Base-by-base conservation (phyloP, 2,888 invertebrate species). In the Cheilosia vernalis region DNA sequence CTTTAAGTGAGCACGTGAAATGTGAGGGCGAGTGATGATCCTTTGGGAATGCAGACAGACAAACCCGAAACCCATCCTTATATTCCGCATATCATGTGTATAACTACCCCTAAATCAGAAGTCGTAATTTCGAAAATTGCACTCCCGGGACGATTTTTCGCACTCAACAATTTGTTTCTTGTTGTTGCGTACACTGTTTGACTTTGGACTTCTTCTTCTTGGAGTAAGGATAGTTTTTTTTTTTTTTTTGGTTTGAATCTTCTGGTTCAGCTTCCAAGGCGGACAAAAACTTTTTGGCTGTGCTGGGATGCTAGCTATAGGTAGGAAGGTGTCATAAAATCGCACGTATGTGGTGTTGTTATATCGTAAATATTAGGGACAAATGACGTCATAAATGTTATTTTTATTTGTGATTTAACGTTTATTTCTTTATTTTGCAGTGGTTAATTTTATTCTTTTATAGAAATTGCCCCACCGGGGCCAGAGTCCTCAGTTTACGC, bases 371-470 rank as follows among this genome's bases (percentile, higher is more conserved):
- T 91, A 91, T 91, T 91, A 91, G 91, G 76, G 90, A 88, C 91
- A 91, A 91, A 91, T 91, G 90, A 91, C 90, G 90, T 91, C 91
- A 91, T 91, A 91, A 91, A 91, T 91, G 91, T 91, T 90, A 91
- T 91, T 91, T 85, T 85, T 85, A 85, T 85, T 85, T 85, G 81
- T 90, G 90, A 90, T 91, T 91, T 91, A 90, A 90, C 90, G 91
- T 91, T 91, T 90, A 90, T 90, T 90, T 90, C 89, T 88, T 87
- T 89, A 87, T 81, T 87, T 87, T 85, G 51, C 80, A 81, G 42
- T 44, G 69, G 55, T 77, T 77, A 81, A 77, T 81, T 76, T 81
- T 72, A 81, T 81, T 72, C 60, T 53, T 81, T 81, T 81, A 81
- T 67, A 81, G 85, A 81, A 76, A 67, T 40, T 81, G 76, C 58